A percentile compares a stretch with the other conserved stretches of the same genome.
Evolutionary conservation across 2,113 vertebrate species (phyloP).

Genomic region (Oryctolagus cuniculus): DNA sequence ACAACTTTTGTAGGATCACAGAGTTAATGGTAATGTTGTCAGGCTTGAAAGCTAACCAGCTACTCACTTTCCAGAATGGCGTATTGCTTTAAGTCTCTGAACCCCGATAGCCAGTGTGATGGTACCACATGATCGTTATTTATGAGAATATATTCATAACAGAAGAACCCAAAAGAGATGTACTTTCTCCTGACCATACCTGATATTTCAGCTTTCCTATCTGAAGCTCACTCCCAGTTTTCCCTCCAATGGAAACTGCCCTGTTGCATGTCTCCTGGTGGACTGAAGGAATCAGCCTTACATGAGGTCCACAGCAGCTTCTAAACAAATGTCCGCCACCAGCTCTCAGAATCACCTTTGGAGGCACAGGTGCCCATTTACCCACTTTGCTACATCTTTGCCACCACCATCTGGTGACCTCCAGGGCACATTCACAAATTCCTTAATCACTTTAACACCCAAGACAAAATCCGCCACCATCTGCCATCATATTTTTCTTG

Average conservation of each 20-base stretch:
- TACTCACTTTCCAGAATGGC: not conserved
- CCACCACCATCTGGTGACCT: not conserved
- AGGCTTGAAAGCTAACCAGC: not conserved
- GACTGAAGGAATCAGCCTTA: not conserved
- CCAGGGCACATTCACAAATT: not conserved
- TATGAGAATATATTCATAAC: not conserved
- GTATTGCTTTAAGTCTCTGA: not conserved
- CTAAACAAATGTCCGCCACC: not conserved
- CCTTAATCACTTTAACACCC: not conserved
- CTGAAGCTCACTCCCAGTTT: not conserved
- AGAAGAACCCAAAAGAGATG: not conserved
- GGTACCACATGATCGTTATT: not conserved
- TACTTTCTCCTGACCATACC: not conserved
- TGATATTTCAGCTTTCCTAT: conserved; percentile 7
- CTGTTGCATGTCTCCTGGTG: not conserved
- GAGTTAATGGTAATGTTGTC: not conserved
- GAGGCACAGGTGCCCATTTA: not conserved
- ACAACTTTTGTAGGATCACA: not conserved
- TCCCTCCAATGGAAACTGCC: not conserved
- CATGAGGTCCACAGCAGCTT: not conserved
- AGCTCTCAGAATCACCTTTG: not conserved
- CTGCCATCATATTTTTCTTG: not conserved
- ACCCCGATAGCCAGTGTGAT: not conserved
- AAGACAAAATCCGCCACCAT: not conserved
- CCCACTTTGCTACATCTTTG: not conserved